Percentiles rank a stretch among this genome's conserved stretches.
Conservation (phyloP, 2,113 vertebrate genomes). For the Calonectris borealis region DNA sequence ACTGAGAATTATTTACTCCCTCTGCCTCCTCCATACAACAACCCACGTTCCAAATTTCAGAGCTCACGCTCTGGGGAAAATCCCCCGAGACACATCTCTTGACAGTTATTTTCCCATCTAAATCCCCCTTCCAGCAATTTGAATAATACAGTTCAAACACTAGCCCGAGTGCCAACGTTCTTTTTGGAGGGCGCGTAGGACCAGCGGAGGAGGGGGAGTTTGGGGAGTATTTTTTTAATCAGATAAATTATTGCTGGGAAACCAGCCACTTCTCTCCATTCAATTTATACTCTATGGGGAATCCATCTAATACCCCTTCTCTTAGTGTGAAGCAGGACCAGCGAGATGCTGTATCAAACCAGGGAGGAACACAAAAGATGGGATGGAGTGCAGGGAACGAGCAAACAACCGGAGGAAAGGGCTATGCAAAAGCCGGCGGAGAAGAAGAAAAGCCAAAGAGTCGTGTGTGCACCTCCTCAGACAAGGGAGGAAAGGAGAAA, state of each 20-base stretch:
- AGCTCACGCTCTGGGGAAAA: neutral
- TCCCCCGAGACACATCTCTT: neutral
- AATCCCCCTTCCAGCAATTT: conserved; percentile 27
- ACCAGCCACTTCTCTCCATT: conserved; percentile 69
- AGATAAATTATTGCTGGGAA: conserved; percentile 67
- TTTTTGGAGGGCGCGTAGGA: neutral
- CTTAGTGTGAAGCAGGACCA: conserved; percentile 64
- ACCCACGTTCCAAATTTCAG: conserved; percentile 38
- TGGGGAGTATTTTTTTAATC: conserved; percentile 54
- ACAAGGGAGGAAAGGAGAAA: conserved; percentile 2
- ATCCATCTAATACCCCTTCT: conserved; percentile 70
- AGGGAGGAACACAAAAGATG: conserved; percentile 71
- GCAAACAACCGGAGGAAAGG: neutral
- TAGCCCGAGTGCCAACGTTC: neutral
- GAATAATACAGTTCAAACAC: conserved; percentile 29
- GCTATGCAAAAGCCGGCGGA: neutral
- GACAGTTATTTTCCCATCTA: conserved; percentile 29
- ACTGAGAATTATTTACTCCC: conserved; percentile 28
- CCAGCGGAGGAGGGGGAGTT: neutral
- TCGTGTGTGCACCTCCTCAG: neutral
- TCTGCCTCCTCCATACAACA: neutral
- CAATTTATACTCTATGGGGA: conserved; percentile 69
- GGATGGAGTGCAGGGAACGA: conserved; percentile 64
- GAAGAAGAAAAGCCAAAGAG: neutral
- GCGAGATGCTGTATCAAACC: conserved; percentile 62